Base-by-base conservation (phyloP, 2,888 invertebrate species). In the Tanypteryx hageni region DNA sequence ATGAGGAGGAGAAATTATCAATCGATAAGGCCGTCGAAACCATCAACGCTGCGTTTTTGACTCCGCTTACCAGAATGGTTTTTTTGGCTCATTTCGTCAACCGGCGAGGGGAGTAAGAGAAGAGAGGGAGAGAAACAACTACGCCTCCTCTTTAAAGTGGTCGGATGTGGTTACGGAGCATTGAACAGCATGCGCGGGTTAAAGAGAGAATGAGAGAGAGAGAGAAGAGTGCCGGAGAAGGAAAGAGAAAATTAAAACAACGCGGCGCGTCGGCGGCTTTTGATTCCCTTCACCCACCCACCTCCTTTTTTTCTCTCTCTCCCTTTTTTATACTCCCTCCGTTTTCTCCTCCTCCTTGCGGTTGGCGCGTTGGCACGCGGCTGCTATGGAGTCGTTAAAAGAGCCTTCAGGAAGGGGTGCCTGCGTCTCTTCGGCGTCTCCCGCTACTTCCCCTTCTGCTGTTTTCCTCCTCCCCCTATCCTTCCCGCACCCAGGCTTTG, bases 101-200 rank as follows among this genome's bases (percentile, higher is more conserved):
- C 27, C 59, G 13, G n/a, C 56, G 57, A 44, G 56, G 18, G 83
- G 83, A 27, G 44, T 44, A 44, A 44, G 44, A 44, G 64, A 18
- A 64, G n/a, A 18, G n/a, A 59, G 59, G 27, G 56, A 27, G 59
- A 31, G 31, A 61, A 86, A 22, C 59, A 61, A 31, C 27, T 16
- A 61, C 82, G 31, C 82, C 82, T 82, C n/a, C 59, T 61, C 57
- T 59, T 61, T 10, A 64, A 59, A 86, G 86, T 27, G 86, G 44
- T 89, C n/a, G 64, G 68, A 89, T 89, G 89, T 89, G 44, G 44
- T 68, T 68, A 68, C 44, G 89, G 89, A n/a, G 8, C 64, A 68
- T 89, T 89, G 89, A 89, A n/a, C 86, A 27, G 61, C 16, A 61
- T 27, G 18, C 14, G 85, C 18, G 44, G 82, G 44, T 14, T 82